A percentile compares a stretch with the other conserved stretches of the same genome.
These are phyloP conservation scores for Pseudocheirus occidentalis DNA, from an alignment of 2,797 vertebrate species.

Conservation along the genomic window DNA sequence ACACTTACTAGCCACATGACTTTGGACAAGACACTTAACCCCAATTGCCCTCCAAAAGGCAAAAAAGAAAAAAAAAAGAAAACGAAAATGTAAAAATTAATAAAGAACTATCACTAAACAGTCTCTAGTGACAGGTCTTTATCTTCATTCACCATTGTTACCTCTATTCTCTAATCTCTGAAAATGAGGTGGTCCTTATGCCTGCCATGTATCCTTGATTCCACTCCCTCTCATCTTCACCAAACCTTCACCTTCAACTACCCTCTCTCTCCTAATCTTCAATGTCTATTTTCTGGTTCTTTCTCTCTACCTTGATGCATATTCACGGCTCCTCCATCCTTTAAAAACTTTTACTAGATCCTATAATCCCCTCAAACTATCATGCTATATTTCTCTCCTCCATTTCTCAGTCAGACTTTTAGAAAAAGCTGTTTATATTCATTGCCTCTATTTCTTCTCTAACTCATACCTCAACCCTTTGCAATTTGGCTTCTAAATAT, in stretches of 20 bases:
- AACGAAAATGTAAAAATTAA: background rate
- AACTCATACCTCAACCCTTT: background rate
- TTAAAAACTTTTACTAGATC: background rate
- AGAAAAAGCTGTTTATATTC: background rate
- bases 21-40: no score
- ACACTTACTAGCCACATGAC: no score
- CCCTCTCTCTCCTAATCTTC: background rate
- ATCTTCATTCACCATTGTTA: background rate
- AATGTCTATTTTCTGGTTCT: background rate
- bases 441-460: background rate
- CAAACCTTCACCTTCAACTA: background rate
- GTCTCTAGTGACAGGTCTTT: slow-evolving; percentile 19
- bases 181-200: background rate
- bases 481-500: background rate
- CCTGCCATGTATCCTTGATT: background rate
- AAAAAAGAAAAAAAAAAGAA: background rate
- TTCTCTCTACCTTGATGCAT: background rate
- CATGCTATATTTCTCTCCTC: background rate
- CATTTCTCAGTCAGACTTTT: background rate
- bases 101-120: slow-evolving; percentile 31
- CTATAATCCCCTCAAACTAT: background rate
- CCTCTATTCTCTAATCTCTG: background rate
- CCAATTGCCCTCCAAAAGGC: no score
- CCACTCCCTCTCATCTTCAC: background rate
- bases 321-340: no score